Evolutionary conservation across 2,113 vertebrate genomes (phyloP).

Genomic region (Clupea harengus): DNA sequence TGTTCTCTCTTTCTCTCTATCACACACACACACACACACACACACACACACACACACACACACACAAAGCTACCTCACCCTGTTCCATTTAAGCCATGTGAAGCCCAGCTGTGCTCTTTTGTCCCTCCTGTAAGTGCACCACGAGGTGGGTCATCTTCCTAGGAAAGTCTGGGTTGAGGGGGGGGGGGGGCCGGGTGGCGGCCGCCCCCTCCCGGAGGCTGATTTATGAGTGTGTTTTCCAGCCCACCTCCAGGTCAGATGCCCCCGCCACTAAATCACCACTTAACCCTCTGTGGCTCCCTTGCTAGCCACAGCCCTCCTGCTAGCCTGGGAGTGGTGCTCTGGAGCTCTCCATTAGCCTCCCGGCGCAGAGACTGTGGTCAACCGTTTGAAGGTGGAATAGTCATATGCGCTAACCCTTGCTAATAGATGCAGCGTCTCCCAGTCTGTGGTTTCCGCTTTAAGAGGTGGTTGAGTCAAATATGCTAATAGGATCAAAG

Average conservation of each 20-base stretch:
- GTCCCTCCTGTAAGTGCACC: too few species aligned
- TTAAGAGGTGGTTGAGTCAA: background rate
- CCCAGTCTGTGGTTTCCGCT: background rate
- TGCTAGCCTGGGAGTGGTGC: background rate
- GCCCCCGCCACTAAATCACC: background rate
- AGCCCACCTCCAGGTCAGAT: background rate
- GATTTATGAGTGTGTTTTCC: background rate
- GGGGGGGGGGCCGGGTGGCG: too few species aligned
- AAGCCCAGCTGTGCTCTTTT: background rate
- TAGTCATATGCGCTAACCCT: too few species aligned
- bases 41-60: slow-evolving; percentile 3
- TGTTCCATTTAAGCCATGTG: background rate
- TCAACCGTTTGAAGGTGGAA: too few species aligned
- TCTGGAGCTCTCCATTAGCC: background rate
- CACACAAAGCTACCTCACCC: background rate
- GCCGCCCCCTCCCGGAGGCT: background rate
- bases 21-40: background rate
- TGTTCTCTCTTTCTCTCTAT: background rate
- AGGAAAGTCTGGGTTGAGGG: too few species aligned
- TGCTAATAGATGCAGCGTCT: background rate
- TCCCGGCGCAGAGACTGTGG: too few species aligned
- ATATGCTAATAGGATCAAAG: background rate
- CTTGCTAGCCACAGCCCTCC: background rate
- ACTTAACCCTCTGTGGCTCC: slow-evolving; percentile 15
- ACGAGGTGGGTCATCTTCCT: background rate